A percentile compares a stretch with the other conserved stretches of the same genome.
Conservation (phyloP, 2,797 vertebrate species). For the Macropus fuliginosus region DNA sequence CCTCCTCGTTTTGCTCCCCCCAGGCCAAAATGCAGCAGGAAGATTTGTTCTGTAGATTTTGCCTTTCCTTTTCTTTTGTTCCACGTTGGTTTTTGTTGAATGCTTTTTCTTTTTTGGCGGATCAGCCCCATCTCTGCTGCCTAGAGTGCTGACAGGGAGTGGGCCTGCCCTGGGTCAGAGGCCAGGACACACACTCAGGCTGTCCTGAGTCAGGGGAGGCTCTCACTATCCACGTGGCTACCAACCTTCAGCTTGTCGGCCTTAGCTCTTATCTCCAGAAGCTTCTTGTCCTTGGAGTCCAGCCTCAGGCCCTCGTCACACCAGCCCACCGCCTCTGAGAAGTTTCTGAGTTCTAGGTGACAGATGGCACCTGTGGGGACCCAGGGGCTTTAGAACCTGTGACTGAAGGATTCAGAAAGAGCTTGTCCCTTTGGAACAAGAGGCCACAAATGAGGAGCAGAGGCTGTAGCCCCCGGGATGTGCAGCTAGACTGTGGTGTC, state of each 20-base stretch:
- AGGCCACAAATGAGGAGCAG: background rate
- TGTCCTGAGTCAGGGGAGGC: no score
- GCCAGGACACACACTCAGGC: background rate
- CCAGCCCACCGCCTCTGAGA: conserved; percentile 91
- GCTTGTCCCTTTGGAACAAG: background rate
- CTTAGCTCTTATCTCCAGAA: conserved; percentile 90
- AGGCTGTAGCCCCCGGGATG: background rate
- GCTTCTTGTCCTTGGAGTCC: conserved; percentile 91
- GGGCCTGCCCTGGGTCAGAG: background rate
- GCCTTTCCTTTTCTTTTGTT: no score
- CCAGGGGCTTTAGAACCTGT: conserved; percentile 45
- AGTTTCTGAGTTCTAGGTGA: conserved; percentile 90
- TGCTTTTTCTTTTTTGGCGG: background rate
- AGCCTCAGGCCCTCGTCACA: conserved; percentile 92
- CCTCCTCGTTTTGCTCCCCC: no score
- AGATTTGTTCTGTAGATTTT: no score
- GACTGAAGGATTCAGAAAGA: background rate
- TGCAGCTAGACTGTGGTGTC: background rate
- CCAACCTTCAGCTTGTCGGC: conserved; percentile 94
- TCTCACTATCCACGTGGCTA: background rate
- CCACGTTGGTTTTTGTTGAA: background rate
- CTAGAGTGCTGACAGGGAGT: background rate
- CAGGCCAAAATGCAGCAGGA: no score
- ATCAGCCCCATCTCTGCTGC: background rate
- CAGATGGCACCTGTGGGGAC: conserved; percentile 92